phyloP scores from a whole-genome alignment of 2,888 invertebrate genomes.

The Agrochola lychnidis region DNA sequence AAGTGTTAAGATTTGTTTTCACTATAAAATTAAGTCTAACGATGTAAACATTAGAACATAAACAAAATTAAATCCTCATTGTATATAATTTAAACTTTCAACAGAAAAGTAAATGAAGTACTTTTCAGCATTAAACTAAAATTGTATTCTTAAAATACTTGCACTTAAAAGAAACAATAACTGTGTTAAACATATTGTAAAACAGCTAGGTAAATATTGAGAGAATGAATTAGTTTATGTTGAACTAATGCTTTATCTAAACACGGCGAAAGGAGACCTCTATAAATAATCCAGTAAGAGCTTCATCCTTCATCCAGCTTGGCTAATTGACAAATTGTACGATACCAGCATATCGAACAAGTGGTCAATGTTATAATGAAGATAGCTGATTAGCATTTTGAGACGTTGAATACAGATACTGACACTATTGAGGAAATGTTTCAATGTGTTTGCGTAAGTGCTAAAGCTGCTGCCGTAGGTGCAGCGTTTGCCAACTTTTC shows the following conservation, averaged over 20 bases:
- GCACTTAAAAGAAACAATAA: slow-evolving; percentile 41
- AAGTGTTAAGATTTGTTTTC: slow-evolving; percentile 10
- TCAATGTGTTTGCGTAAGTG: slow-evolving; percentile 46
- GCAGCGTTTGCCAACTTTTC: slow-evolving; percentile 34
- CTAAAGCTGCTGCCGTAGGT: slow-evolving; percentile 34
- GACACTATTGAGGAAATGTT: slow-evolving; percentile 47
- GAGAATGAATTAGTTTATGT: slow-evolving; percentile 50
- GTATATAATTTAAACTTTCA: background rate
- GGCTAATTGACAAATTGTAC: slow-evolving; percentile 75
- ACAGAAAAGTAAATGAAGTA: slow-evolving; percentile 21
- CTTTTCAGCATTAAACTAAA: slow-evolving; percentile 24
- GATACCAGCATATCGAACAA: slow-evolving; percentile 74
- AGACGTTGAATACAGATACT: slow-evolving; percentile 59
- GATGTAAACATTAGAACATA: background rate
- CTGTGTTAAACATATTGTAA: slow-evolving; percentile 27
- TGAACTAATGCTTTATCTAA: slow-evolving; percentile 39
- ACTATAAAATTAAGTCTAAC: slow-evolving; percentile 4
- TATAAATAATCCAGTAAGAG: slow-evolving; percentile 61
- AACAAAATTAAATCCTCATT: background rate
- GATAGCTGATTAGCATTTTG: slow-evolving; percentile 58
- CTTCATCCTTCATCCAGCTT: slow-evolving; percentile 60
- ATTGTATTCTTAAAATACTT: slow-evolving; percentile 39
- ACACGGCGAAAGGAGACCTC: slow-evolving; percentile 36
- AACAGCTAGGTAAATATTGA: slow-evolving; percentile 54
- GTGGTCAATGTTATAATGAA: slow-evolving; percentile 59